Evolutionary conservation across 1,140 invertebrate genomes (phyloP), one percentile per base, ranked within the genome.

Genomic region (Antheraea pernyi): DNA sequence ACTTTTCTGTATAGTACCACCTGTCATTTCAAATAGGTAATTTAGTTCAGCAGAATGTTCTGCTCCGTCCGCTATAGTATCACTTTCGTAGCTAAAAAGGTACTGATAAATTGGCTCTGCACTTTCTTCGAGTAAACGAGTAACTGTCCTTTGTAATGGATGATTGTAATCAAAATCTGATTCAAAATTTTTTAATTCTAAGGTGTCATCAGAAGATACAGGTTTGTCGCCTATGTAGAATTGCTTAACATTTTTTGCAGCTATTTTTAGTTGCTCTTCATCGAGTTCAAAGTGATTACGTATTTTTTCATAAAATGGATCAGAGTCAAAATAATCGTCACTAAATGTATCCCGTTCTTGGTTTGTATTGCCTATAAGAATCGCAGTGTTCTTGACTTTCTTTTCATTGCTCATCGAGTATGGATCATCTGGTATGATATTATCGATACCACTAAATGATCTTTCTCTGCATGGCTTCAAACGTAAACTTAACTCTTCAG

Each of bases 181-280:
- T 65, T 87, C 82, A 62, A 90, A 92, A 30, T 77, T 69, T 72
- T 80, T 76, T 18, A 90, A 74, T 61, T 82, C 70, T 6, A 73
- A 62, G 37, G 68, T 63, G 7, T 86, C 70, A 22, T 76, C 69
- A 65, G 69, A 67, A 13, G 85, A 84, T 65, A 90, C 63, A 6
- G 80, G 42, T 18, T 81, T 73, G 68, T 92, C 88, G 11, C 88
- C 90, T 3, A 92, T 84, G 39, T 91, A 92, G 72, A 88, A 91
- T 30, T 83, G 79, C 63, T 77, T 83, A 1, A 90, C 78, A 65
- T 78, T 77, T 18, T 71, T 75, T 7, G 85, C 78, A 13, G 81
- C 83, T 46, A 80, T 70, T 48, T 62, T 46, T 67, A 86, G 66
- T 42, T 78, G 71, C 58, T 79, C 71, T 7, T 83, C 80, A 64